A percentile compares a stretch with the other conserved stretches of the same genome.
Conservation (phyloP, 2,113 vertebrate genomes). For the Merops nubicus region DNA sequence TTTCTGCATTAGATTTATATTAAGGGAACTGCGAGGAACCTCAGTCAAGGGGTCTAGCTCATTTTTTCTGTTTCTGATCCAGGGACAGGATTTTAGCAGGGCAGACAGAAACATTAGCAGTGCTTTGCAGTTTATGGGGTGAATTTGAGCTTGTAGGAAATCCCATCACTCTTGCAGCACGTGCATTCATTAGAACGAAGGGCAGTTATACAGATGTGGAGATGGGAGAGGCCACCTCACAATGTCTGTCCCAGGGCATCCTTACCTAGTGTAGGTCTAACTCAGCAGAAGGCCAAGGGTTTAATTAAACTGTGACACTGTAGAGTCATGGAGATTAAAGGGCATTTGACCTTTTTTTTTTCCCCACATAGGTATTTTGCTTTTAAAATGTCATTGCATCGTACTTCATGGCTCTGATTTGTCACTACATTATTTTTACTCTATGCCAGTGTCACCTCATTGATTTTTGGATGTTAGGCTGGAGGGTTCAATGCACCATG, state of each 20-base stretch:
- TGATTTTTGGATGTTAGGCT: conserved; percentile 45
- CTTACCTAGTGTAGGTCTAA: neutral
- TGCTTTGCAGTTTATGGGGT: conserved; percentile 29
- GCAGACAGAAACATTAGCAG: conserved; percentile 31
- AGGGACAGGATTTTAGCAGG: neutral
- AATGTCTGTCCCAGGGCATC: neutral
- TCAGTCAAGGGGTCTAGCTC: neutral
- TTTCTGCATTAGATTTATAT: neutral
- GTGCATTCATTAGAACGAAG: neutral
- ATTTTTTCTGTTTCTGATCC: conserved; percentile 32
- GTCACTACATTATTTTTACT: conserved; percentile 46
- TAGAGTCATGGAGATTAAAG: conserved; percentile 10
- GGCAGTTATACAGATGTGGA: neutral
- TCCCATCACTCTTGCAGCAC: neutral
- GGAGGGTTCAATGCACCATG: conserved; percentile 39
- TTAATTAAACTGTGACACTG: neutral
- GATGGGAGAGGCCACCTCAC: neutral
- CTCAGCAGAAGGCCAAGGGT: neutral
- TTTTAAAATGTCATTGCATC: conserved; percentile 25
- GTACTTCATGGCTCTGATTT: neutral
- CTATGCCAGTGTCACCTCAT: conserved; percentile 53
- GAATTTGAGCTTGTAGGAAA: conserved; percentile 56
- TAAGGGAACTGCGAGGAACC: neutral
- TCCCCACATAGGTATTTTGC: neutral
- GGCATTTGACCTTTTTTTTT: neutral